Evolutionary conservation across 2,888 invertebrate species (phyloP), one percentile per base, ranked within the genome.

Genomic region (Brachylomia viminalis): DNA sequence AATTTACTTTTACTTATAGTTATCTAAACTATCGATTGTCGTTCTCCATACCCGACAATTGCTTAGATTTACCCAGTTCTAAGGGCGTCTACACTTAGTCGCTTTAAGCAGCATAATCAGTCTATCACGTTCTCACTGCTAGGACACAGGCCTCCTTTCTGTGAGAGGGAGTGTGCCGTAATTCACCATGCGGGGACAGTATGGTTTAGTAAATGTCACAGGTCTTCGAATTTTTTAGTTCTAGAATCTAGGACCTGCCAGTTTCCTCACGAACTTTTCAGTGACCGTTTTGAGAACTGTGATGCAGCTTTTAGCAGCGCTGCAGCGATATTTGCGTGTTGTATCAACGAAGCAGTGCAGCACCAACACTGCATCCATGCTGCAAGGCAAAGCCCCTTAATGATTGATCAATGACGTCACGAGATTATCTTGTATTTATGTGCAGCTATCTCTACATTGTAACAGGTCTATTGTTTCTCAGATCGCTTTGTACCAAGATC

Each of bases 1-100:
- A 88, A 89, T 90, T 83, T 62, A 79, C 79, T 83, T 88, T 79
- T 87, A 80, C 83, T 88, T 83, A 84, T 71, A 85, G 72, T 67
- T 70, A 62, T 42, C 15, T 47, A 38, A 66, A 67, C 7, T 56
- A 61, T 66, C 15, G 72, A 68, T 74, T 69, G 62, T 58, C 61
- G 64, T 77, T 69, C 72, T 74, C 27, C 66, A 77, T 74, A 69
- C 52, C 38, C 13, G 49, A 54, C 45, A 30, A 66, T 72, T 75
- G 64, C 56, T 66, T 49, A 45, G 38, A 23, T 27, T 56, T 45
- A 15, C 27, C 5, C 33, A 49, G 45, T 54, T 33, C 11, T 69
- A 49, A 52, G 7, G 74, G 17, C 30, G 13, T 17, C 45, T 52
- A 75, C 0, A 27, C 20, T 54, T 20, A 20, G 23, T 30, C 30